Conservation (phyloP, 1,140 invertebrate genomes). For the Tenebrio molitor region DNA sequence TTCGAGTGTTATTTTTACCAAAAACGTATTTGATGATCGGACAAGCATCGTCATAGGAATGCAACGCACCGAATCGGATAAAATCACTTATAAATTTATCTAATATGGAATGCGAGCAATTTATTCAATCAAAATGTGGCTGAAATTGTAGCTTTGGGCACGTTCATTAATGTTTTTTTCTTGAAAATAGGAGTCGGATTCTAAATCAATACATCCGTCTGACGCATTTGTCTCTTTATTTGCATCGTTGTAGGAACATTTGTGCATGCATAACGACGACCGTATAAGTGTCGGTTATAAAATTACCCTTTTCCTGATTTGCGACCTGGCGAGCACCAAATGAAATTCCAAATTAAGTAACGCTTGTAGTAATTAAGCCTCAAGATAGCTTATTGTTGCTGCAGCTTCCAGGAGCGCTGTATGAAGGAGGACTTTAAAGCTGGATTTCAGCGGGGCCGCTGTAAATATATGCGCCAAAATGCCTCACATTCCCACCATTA, state of each 20-base stretch:
- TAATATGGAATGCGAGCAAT: not conserved
- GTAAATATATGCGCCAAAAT: constrained; percentile 52
- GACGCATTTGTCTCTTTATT: constrained; percentile 36
- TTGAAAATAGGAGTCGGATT: not conserved
- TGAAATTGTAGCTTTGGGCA: not conserved
- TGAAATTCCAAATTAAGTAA: constrained; percentile 66
- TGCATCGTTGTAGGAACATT: constrained; percentile 12
- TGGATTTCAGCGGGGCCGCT: constrained; percentile 5
- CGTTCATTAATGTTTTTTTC: constrained; percentile 16
- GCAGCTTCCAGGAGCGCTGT: constrained; percentile 10
- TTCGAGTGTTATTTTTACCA: not conserved
- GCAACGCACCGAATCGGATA: too few species aligned
- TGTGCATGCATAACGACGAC: constrained; percentile 12
- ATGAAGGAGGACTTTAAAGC: constrained; percentile 22
- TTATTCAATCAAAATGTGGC: not conserved
- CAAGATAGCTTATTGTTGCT: constrained; percentile 64
- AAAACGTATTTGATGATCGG: too few species aligned
- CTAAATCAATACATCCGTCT: constrained; percentile 17
- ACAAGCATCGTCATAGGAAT: too few species aligned
- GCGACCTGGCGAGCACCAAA: constrained; percentile 63
- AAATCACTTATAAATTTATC: too few species aligned
- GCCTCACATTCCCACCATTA: constrained; percentile 56
- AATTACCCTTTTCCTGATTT: constrained; percentile 65
- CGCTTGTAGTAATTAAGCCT: constrained; percentile 61
- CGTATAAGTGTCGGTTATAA: constrained; percentile 50